Conservation (phyloP, 30 jellyfish, hydroid and myxozoan genomes). For the Clytia hemisphaerica region DNA sequence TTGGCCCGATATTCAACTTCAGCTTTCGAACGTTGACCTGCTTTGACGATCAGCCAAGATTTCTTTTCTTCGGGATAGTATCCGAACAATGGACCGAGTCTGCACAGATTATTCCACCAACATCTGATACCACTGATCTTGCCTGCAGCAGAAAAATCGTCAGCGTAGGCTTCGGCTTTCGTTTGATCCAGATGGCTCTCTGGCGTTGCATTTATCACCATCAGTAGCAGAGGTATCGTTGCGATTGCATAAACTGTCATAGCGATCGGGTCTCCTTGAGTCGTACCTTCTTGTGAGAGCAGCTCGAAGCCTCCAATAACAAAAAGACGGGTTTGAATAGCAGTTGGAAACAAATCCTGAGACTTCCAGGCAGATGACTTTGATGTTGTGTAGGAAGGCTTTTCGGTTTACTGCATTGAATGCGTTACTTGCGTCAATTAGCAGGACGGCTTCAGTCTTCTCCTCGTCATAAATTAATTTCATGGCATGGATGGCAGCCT, state of each 20-base stretch:
- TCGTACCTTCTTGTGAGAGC: too few species aligned
- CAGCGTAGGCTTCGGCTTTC: background rate
- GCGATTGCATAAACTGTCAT: too few species aligned
- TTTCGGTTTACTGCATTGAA: background rate
- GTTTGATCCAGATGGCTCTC: too few species aligned
- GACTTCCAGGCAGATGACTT: background rate
- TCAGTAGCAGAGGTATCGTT: too few species aligned
- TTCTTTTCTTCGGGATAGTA: background rate
- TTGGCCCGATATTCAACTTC: too few species aligned
- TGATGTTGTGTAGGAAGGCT: constrained; percentile 1
- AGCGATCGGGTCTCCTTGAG: too few species aligned
- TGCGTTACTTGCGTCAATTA: background rate
- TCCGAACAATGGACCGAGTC: constrained; percentile 2
- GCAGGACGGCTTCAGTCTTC: background rate
- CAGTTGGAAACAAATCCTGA: background rate
- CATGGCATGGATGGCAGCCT: background rate
- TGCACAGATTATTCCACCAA: background rate
- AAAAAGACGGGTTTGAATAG: too few species aligned
- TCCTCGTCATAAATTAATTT: too few species aligned
- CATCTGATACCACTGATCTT: background rate
- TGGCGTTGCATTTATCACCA: too few species aligned
- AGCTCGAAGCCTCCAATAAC: background rate
- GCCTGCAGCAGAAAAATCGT: background rate
- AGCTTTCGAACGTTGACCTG: too few species aligned
- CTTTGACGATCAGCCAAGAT: background rate